phyloP scores from a whole-genome alignment of 2,797 vertebrate species.

The Lophotriccus pileatus region DNA sequence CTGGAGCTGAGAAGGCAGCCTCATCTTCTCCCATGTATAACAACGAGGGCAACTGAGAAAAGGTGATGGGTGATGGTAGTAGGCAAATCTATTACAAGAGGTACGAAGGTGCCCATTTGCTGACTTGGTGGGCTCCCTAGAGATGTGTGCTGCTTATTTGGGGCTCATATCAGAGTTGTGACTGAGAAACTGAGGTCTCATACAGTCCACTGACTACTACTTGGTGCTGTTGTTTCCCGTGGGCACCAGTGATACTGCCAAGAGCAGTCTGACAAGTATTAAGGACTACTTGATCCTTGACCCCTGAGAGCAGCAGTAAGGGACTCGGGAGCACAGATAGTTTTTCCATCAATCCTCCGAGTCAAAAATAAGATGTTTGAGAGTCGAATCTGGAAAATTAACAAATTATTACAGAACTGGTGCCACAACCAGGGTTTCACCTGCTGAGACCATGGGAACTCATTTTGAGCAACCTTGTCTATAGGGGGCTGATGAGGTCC shows the following conservation, averaged over 20 bases:
- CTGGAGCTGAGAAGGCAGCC: neutral
- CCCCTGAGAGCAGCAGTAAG: neutral
- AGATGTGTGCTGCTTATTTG: neutral
- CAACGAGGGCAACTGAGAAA: neutral
- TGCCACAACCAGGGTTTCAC: neutral
- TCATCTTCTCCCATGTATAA: neutral
- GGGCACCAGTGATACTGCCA: neutral
- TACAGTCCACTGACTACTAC: neutral
- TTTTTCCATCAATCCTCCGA: neutral
- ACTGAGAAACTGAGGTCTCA: neutral
- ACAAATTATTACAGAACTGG: neutral
- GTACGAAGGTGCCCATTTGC: neutral
- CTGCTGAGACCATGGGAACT: neutral
- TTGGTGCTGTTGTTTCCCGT: neutral
- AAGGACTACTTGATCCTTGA: neutral
- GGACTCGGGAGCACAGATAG: neutral
- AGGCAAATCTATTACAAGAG: neutral
- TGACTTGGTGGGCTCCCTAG: neutral
- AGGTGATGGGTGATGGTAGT: neutral
- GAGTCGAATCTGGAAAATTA: neutral
- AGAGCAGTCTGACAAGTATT: neutral
- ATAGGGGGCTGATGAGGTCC: neutral
- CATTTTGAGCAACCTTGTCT: neutral
- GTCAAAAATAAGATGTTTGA: neutral
- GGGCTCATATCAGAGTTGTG: neutral